Conservation (phyloP, 64 coral and sea anemone genomes). For the Hydrozoanthus tunicans region DNA sequence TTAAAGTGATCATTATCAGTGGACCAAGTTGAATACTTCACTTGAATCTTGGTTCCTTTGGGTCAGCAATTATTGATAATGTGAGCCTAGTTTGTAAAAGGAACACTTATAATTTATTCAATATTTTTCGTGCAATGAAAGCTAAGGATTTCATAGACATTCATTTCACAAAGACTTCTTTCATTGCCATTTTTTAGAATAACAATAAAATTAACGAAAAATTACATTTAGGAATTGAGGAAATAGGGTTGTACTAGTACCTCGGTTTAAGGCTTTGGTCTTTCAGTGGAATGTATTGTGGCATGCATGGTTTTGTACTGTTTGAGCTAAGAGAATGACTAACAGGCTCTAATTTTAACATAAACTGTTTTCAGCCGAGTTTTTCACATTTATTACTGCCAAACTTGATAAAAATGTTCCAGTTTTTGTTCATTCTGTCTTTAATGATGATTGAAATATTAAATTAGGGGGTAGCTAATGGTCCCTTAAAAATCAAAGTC, state of each 20-base stretch:
- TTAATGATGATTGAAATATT: too few relatives aligned
- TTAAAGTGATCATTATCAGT: background rate
- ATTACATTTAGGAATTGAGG: background rate
- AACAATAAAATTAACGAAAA: background rate
- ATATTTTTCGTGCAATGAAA: background rate
- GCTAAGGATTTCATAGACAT: background rate
- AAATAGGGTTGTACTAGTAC: background rate
- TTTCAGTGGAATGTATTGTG: background rate
- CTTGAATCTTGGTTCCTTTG: background rate
- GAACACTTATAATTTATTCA: background rate
- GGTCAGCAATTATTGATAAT: background rate
- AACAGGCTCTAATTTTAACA: too few relatives aligned
- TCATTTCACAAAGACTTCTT: background rate
- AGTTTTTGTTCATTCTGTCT: too few relatives aligned
- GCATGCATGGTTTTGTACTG: too few relatives aligned
- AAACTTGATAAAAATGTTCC: too few relatives aligned
- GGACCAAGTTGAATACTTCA: background rate
- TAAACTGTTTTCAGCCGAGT: too few relatives aligned
- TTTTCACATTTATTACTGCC: too few relatives aligned
- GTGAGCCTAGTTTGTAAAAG: background rate
- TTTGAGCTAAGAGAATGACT: too few relatives aligned
- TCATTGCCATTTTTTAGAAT: background rate
- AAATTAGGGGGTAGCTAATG: too few relatives aligned
- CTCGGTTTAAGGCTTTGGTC: background rate
- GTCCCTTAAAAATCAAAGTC: too few relatives aligned